Evolutionary conservation across 2,888 invertebrate genomes (phyloP), one percentile per base, ranked within the genome.

Genomic region (Eledona agricola): DNA sequence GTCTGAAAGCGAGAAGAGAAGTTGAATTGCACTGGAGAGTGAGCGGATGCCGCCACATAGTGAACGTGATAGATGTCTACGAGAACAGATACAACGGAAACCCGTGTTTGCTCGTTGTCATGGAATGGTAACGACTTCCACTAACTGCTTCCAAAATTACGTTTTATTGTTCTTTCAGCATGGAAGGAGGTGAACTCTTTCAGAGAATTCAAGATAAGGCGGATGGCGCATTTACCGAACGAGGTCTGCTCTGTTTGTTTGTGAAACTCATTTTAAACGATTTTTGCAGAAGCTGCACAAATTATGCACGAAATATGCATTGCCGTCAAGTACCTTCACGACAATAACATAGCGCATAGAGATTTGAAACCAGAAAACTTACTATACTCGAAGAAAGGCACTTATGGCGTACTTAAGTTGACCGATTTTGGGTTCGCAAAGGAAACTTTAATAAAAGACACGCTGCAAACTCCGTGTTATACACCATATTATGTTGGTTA

Each of bases 391-490:
- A 87, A 82, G 66, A 82, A 79, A 73, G 87, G 84, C 60, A 82
- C 82, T 7, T 82, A 83, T 70, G 96, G 91, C n/a, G 81, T 89
- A 51, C 82, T 99, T 55, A 99, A 99, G 77, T 79, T 99, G 67
- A 99, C 98, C 1, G 99, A 99, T 79, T 99, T 99, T 77, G 99
- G 99, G 4, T 99, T 99, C 80, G 98, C 99, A 6, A 99, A 99
- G 76, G 95, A 96, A 77, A 94, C 93, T 0, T 72, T 83, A 10
- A 82, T 86, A 9, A 89, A 90, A 42, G 93, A 95, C 66, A 92
- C 94, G 0, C 77, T 99, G 46, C 94, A 96, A 75, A 99, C 99
- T 0, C 98, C 99, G 0, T 99, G 99, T 73, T 99, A 98, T 71
- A 99, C 99, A 4, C 99, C 99, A 0, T 98, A 99, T 74, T 99